Conservation (phyloP, 2,797 vertebrate genomes). For the Gila robusta region DNA sequence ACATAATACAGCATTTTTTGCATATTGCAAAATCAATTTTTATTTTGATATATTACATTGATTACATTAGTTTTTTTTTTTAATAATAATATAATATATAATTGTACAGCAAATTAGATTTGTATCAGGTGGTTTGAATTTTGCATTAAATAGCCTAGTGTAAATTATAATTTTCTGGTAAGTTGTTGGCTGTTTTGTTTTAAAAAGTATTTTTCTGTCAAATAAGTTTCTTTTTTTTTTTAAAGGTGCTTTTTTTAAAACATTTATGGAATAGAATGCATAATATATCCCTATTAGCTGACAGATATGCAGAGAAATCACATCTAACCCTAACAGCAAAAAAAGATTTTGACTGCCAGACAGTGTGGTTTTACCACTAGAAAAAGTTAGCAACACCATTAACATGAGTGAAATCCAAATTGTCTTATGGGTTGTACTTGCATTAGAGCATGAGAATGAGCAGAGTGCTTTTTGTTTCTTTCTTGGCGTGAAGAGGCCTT, state of each 20-base stretch:
- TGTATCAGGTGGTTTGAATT: neutral
- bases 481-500: neutral
- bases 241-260: neutral
- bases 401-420: neutral
- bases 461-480: constrained; percentile 30
- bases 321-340: neutral
- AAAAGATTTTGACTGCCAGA: neutral
- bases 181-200: neutral
- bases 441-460: neutral
- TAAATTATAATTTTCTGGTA: neutral
- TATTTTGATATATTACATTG: neutral
- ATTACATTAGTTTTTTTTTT: neutral
- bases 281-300: neutral
- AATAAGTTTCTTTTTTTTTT: neutral
- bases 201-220: neutral
- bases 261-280: neutral
- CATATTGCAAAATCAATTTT: no score
- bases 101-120: neutral
- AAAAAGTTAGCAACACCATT: neutral
- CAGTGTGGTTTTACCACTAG: neutral
- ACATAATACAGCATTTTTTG: no score
- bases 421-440: neutral
- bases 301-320: neutral
- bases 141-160: neutral
- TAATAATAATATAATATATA: no score